Percentiles rank a stretch among this genome's conserved stretches.
phyloP scores from a whole-genome alignment of 2,888 invertebrate genomes.

The Drosophila algonquin region DNA sequence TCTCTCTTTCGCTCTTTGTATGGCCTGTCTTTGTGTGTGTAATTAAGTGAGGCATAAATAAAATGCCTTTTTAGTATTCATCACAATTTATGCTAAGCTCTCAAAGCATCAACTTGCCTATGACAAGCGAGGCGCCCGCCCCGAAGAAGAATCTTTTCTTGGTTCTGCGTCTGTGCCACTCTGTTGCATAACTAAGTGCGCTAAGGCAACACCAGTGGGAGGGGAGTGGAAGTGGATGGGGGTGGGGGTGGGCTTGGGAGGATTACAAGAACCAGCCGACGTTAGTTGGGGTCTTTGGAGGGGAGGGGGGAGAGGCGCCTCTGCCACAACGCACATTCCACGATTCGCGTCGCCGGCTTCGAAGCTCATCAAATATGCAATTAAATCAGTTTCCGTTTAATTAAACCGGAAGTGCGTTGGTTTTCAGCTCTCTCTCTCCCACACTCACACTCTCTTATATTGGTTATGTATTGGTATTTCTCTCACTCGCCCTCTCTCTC shows the following conservation, averaged over 20 bases:
- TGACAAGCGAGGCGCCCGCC: conserved; percentile 33
- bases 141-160: conserved; percentile 33
- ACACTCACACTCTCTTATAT: conserved; percentile 17
- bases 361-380: conserved; percentile 83
- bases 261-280: conserved; percentile 37
- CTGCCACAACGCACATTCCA: conserved; percentile 20
- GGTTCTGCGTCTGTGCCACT: conserved; percentile 27
- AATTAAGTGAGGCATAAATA: conserved; percentile 79
- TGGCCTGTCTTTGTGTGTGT: conserved; percentile 51
- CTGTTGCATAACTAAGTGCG: conserved; percentile 62
- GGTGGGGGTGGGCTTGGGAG: conserved; percentile 16
- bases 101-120: conserved; percentile 69
- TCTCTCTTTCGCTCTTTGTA: conserved; percentile 16
- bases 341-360: conserved; percentile 60
- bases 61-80: conserved; percentile 82
- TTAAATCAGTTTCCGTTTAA: conserved; percentile 83
- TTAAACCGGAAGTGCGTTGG: conserved; percentile 81
- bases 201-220: conserved; percentile 8
- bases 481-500: conserved; percentile 7
- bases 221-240: background rate
- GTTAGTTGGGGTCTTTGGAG: conserved; percentile 13
- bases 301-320: background rate
- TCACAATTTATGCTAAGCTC: conserved; percentile 81
- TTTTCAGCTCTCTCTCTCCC: conserved; percentile 38
- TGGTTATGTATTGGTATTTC: conserved; percentile 48